phyloP scores from a whole-genome alignment of 2,888 invertebrate genomes.

The Agrenia bidenticulata region DNA sequence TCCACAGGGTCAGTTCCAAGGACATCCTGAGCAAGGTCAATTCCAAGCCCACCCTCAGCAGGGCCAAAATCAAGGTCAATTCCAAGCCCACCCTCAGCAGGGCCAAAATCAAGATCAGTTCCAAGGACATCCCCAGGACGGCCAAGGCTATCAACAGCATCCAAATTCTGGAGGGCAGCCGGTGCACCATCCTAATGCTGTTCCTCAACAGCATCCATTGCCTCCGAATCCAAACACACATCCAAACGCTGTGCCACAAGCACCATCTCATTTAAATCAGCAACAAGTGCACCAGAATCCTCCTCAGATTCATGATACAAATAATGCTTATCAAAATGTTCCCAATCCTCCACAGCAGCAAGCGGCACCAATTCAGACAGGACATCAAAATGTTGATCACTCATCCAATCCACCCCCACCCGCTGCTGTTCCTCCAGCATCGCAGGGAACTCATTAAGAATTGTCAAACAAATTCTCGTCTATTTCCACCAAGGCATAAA shows the following conservation, averaged over 20 bases:
- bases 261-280: constrained; percentile 8
- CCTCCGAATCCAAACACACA: constrained; percentile 24
- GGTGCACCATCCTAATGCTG: constrained; percentile 45
- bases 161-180: constrained; percentile 51
- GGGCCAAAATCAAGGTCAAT: constrained; percentile 40
- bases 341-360: constrained; percentile 24
- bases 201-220: constrained; percentile 27
- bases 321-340: neutral
- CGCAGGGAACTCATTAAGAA: constrained; percentile 17
- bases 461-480: too few relatives aligned
- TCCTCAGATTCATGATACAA: constrained; percentile 7
- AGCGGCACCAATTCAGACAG: constrained; percentile 18
- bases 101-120: constrained; percentile 49
- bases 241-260: too few relatives aligned
- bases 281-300: neutral
- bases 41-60: constrained; percentile 53
- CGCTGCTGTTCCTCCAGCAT: neutral
- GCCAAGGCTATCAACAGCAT: constrained; percentile 53
- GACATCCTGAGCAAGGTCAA: constrained; percentile 53
- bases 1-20: constrained; percentile 49
- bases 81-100: constrained; percentile 51
- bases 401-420: constrained; percentile 13
- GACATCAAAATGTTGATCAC: constrained; percentile 10
- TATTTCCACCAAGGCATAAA: too few relatives aligned
- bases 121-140: constrained; percentile 49